Evolutionary conservation across 2,797 vertebrate genomes (phyloP), one percentile per base, ranked within the genome.

Genomic region (Anguilla obscura): DNA sequence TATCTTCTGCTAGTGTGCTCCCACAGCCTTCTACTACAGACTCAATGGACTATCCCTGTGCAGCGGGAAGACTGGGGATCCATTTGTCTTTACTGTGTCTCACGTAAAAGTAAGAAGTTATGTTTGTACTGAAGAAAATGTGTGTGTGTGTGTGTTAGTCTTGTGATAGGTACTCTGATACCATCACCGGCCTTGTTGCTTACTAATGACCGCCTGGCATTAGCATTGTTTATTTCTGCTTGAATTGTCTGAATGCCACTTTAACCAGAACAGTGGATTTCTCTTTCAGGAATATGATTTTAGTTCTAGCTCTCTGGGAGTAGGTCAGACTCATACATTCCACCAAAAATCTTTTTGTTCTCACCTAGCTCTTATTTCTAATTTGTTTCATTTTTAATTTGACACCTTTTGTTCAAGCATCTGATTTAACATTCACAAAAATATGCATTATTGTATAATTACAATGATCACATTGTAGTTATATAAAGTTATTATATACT

Each of bases 181-280:
- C 85, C n/a, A 21, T 30, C 33, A n/a, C 52, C 50, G 27, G 30
- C 48, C 66, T n/a, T 27, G 27, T 7, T 30, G 50, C 24, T 86
- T 24, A n/a, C 69, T 27, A 33, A 54, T 76, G 30, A 30, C 48
- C 48, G 2, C 50, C 8, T 84, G 12, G 48, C 30, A 76, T 54
- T 76, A 27, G 50, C n/a, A 27, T 54, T 86, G 85, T 76, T 76
- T 74, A 76, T 52, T 76, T 79, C 27, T 24, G 24, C 66, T 74
- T 76, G 40, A 54, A 54, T 16, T 86, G 9, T 71, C n/a, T 71
- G 48, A 86, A 40, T 86, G 45, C 27, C n/a, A 86, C 30, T 86
- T 54, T 74, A 54, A 30, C 50, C 18, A 86, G n/a, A 30, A 7
- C 7, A 27, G 30, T 63, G 7, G n/a, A 27, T 3, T 71, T 71